Evolutionary conservation across 2,888 invertebrate genomes (phyloP), one percentile per base, ranked within the genome.

Genomic region (Cataglyphis rosenhaueri): DNA sequence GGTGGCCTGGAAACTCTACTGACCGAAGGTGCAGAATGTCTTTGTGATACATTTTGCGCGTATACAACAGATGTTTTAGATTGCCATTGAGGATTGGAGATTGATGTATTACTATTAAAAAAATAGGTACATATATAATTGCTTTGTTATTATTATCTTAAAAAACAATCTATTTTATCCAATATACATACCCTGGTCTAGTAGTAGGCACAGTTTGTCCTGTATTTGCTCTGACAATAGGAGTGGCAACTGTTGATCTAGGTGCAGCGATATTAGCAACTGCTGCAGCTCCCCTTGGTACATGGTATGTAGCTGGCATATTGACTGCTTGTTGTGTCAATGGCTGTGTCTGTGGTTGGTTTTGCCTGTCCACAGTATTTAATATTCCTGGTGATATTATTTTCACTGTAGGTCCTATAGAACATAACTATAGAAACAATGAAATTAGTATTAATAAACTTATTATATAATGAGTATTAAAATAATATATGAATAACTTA

Each of bases 241-340:
- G 94, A 38, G 96, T 96, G 18, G 96, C 96, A 6, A 97, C 96
- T 82, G 96, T 95, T 52, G 96, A 95, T 79, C 97, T 96, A 0
- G 97, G 96, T 9, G 97, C 96, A 15, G 97, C 96, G 29, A 97
- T 95, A 86, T 97, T 97, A 0, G 97, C 97, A 3, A 97, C 97
- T 15, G 97, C 97, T 0, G 97, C 97, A 21, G 97, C 96, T 1
- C 97, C 97, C 87, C 95, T 91, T 9, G 95, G 95, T 66, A 95
- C 95, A 90, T 95, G 95, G 89, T 95, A 95, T 12, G 94, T 94
- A 15, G 94, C 93, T 65, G 93, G 92, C 76, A 94, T 92, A 73
- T 92, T 95, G 15, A 95, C 94, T 57, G 95, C 93, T 71, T 94
- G 93, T 84, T 94, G 94, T 3, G 92, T 85, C 29, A 91, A 68